Base-by-base conservation (phyloP, 2,113 vertebrate genomes). In the Scytalopus superciliaris region DNA sequence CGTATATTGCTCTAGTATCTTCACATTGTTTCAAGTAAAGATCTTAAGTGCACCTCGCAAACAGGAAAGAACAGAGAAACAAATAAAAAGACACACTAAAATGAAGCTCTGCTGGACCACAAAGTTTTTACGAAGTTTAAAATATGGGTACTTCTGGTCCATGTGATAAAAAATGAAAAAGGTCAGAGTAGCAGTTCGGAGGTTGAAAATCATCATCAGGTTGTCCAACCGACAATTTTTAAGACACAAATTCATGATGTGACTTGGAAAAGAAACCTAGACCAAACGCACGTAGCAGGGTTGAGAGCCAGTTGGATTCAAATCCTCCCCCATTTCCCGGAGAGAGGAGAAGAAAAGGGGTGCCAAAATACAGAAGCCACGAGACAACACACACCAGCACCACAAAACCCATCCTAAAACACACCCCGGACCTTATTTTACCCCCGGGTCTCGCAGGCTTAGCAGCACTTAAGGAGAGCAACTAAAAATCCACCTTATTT, bases 101-200 rank as follows among this genome's bases (percentile, higher is more conserved):
- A 82, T 2, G 3, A 87, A 95, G 69, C 66, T 60, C 31, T 66
- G 68, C 52, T 19, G 33, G 53, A 67, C 19, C 75, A 64, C 68
- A 22, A 67, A 96, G 84, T 95, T 96, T 18, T 57, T 39, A 6
- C 17, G 11, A 79, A 93, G 81, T 95, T 93, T 63, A 68, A 95
- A 93, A 91, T 14, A 70, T 3, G 84, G 4, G 2, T 42, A 17
- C 53, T 92, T 84, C 59, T 92, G 30, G 14, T 79, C n/a, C n/a
- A n/a, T n/a, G n/a, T n/a, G n/a, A 74, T 44, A 79, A 64, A 64
- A 68, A 44, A 7, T 8, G 9, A 10, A 64, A 57, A 21, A 52
- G 10, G 44, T 22, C 45, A 35, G 33, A 70, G 19, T 0, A 13
- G 14, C 11, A 33, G 42, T 14, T 50, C 19, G 30, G 60, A 74